Evolutionary conservation across 92 coral and sea anemone genomes (phyloP), one percentile per base, ranked within the genome.

Genomic region (Parazoanthus darwini): DNA sequence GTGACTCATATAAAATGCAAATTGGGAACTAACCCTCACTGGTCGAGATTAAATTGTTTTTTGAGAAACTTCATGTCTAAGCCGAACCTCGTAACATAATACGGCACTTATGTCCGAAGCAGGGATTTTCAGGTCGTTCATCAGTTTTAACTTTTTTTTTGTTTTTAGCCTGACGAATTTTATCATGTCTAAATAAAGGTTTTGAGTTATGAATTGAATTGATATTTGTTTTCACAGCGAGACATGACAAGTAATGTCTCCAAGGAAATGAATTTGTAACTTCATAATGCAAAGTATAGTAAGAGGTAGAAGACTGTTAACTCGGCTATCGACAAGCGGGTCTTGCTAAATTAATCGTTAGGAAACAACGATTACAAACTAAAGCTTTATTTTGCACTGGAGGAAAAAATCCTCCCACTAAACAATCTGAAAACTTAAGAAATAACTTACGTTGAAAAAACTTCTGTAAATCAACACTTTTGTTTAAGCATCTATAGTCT

Each of bases 181-280:
- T 54, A 54, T 3, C 8, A 22, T 58, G 4, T 10, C 20, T 58
- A 58, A 18, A 58, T 58, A 58, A 13, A 13, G 15, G 9, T 58
- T 58, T 58, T 13, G 22, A 58, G 15, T 58, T 58, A 63, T 63
- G 26, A 63, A 20, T 63, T 63, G 70, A 22, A 29, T 2, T 80
- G 65, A 8, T 80, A 58, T 80, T 80, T 80, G 48, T 58, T 80
- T 80, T 80, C 5, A 13, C 11, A n/a, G 68, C 13, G 0, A 79
- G 51, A 79, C 18, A 80, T 15, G 71, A 80, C 73, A 80, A 6
- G 22, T 68, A 73, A 73, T 25, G 20, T 33, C 18, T 10, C 77
- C 77, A 16, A 35, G 72, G 58, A 58, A 58, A 58, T 35, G 63
- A 54, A 58, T 58, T 58, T 23, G 85, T 39, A 80, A 80, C 85